Evolutionary conservation across 2,888 invertebrate species (phyloP), one percentile per base, ranked within the genome.

Genomic region (Parthenolecanium corni): DNA sequence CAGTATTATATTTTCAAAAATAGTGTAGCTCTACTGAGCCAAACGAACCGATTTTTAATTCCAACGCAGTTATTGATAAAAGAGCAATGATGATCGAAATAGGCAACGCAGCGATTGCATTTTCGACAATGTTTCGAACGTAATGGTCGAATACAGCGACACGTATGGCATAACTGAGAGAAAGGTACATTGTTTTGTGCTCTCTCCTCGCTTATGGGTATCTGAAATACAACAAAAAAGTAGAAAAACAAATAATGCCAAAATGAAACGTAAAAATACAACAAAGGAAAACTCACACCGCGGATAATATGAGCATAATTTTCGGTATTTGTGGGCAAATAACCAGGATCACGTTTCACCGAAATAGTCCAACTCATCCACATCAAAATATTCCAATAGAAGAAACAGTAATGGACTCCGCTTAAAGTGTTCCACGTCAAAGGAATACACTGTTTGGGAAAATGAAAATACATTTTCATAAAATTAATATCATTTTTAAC

Each of bases 21-120:
- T 49, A n/a, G 18, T 11, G 3, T 21, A 31, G 31, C n/a, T n/a
- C n/a, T n/a, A n/a, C n/a, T n/a, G n/a, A n/a, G n/a, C n/a, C n/a
- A 25, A 6, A 25, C 38, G 14, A 70, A 79, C 81, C 81, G 82
- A 75, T 94, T 94, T 65, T 86, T 82, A 42, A 92, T 78, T 1
- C 94, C 94, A 18, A 94, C 90, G 73, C 94, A 94, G 73, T 94
- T 94, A 75, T 92, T 90, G 69, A 94, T 91, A 72, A 93, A 94
- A 0, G 93, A 93, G 72, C 94, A 94, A 73, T 94, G 93, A 74
- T 94, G 93, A 73, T 94, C 93, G 71, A 93, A 92, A 73, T 91
- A 89, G 2, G 84, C 83, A 2, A 90, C 87, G 71, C 89, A 89
- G 64, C 89, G 82, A 72, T 92, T 91, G 76, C 93, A 94, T 61